Conservation (phyloP, 2,797 vertebrate species). For the Notolabrus celidotus region DNA sequence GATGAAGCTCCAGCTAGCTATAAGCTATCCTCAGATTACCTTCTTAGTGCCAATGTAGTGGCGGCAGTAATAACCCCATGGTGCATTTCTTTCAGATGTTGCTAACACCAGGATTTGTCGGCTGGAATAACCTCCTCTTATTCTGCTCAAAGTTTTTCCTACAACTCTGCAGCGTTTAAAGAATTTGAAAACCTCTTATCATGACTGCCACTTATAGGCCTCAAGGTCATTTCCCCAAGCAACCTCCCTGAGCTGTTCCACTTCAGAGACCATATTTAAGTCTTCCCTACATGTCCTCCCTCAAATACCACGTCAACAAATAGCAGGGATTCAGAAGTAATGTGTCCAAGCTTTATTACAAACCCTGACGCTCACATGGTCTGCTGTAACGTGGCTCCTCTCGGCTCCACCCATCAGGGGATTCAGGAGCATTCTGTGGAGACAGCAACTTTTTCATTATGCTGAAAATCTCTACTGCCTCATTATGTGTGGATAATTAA, state of each 20-base stretch:
- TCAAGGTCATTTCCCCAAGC: not conserved
- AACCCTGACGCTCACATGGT: not conserved
- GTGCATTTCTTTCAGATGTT: no score
- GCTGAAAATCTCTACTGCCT: not conserved
- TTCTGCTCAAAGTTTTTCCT: no score
- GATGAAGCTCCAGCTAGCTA: no score
- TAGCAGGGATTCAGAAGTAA: not conserved
- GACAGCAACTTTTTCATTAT: not conserved
- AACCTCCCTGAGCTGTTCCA: not conserved
- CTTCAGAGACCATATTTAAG: conserved; percentile 10
- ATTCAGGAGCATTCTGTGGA: not conserved
- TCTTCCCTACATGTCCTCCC: not conserved
- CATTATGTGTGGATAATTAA: not conserved
- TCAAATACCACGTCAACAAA: not conserved
- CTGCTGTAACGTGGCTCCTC: not conserved
- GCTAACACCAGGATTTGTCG: no score
- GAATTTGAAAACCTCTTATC: no score
- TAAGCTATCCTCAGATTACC: no score
- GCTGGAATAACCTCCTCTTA: no score
- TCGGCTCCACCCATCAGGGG: not conserved
- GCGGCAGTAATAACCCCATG: no score
- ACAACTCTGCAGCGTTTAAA: no score
- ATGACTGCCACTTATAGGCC: not conserved
- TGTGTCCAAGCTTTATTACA: not conserved
- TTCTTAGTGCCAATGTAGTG: no score